These are phyloP conservation scores for Pecten maximus DNA, from an alignment of 2,888 invertebrate genomes.

Conservation along the genomic window DNA sequence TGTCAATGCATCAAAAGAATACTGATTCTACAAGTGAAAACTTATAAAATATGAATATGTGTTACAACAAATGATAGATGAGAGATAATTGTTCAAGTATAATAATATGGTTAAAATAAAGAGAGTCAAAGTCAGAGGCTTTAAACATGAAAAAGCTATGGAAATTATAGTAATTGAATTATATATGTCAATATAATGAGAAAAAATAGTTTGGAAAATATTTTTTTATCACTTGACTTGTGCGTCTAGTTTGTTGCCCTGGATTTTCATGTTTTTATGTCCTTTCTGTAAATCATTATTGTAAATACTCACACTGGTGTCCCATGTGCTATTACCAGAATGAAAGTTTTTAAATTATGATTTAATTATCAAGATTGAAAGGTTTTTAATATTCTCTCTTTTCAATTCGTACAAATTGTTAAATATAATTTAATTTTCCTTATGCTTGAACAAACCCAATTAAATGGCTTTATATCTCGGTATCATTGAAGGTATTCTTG, in stretches of 20 bases:
- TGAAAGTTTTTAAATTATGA: not conserved
- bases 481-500: not conserved
- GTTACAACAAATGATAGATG: no score
- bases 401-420: not conserved
- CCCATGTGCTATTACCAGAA: not conserved
- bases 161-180: not conserved
- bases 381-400: not conserved
- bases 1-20: not conserved
- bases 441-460: not conserved
- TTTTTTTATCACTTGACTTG: not conserved
- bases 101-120: no score
- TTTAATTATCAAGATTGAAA: not conserved
- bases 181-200: not conserved
- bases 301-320: not conserved
- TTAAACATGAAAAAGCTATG: not conserved
- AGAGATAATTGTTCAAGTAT: no score
- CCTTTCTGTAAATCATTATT: not conserved
- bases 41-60: no score
- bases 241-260: not conserved
- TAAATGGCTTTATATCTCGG: not conserved
- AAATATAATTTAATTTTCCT: not conserved
- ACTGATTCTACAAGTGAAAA: not conserved
- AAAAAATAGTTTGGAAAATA: not conserved
- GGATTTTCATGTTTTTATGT: not conserved
- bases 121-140: no score